Base-by-base conservation (phyloP, 2,113 vertebrate genomes). In the Oreochromis tanganicae region DNA sequence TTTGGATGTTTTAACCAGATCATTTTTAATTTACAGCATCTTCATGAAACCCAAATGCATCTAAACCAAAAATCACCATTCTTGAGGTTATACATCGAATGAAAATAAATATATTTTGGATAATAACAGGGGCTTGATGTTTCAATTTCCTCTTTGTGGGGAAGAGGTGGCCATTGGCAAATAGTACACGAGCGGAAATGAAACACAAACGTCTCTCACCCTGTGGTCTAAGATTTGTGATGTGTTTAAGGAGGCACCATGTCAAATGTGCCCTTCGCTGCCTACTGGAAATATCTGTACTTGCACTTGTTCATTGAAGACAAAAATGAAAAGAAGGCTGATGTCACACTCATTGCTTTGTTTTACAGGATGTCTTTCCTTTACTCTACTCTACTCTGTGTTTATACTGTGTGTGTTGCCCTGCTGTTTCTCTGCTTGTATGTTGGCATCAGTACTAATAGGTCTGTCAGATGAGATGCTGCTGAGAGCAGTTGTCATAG, bases 401-500 rank as follows among this genome's bases (percentile, higher is more conserved):
- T 87, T 88, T 57, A 68, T 82, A 29, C 52, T 41, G 34, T 41
- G 48, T 43, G 57, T 34, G 81, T 19, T 75, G 43, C 32, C 52
- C 63, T 9, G 56, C 55, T 41, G 66, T 85, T 50, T 88, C 73
- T 66, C 38, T 34, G 84, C 78, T 83, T 32, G 83, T 24, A 80
- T 73, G 56, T 63, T 85, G 93, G 89, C 87, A 59, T 91, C 87
- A 34, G 84, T 43, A 75, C 86, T 93, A 95, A 94, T 93, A 84
- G 87, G 89, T 91, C 81, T 88, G 90, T 93, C 92, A 93, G 92
- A 87, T 84, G 92, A 94, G 93, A 92, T 87, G 90, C 86, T 88
- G 94, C 85, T 94, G 90, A 95, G 88, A 95, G 92, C 94, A 90
- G 94, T 94, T 94, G 94, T 95, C 92, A 92, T 41, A 87, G 90